These are phyloP conservation scores for Galaxias olidus DNA, from an alignment of 2,797 vertebrate genomes.

Conservation along the genomic window DNA sequence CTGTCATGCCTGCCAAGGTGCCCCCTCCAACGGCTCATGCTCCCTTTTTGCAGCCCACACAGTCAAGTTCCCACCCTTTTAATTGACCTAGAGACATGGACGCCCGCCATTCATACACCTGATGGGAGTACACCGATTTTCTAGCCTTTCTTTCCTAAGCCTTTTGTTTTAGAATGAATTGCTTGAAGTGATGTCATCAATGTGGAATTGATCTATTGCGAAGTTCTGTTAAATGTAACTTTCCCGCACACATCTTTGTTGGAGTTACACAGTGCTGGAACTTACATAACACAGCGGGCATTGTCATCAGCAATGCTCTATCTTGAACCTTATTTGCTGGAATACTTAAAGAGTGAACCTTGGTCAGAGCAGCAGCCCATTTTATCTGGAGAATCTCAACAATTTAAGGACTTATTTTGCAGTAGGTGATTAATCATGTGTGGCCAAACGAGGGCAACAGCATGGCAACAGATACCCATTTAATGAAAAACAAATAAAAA, in stretches of 20 bases:
- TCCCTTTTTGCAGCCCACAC: not conserved
- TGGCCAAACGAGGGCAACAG: constrained; percentile 7
- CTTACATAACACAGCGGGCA: constrained; percentile 25
- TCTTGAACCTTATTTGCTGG: constrained; percentile 22
- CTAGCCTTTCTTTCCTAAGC: too few species aligned
- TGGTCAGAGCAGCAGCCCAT: constrained; percentile 6
- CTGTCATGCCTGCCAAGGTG: constrained; percentile 14
- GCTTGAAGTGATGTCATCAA: too few species aligned
- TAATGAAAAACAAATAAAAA: constrained; percentile 17
- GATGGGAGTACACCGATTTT: constrained; percentile 7
- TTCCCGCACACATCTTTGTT: not conserved
- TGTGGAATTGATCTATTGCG: not conserved
- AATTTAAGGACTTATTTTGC: constrained; percentile 25
- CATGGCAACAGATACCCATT: constrained; percentile 35
- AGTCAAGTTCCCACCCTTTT: constrained; percentile 40
- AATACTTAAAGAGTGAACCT: constrained; percentile 19
- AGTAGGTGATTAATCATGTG: constrained; percentile 30
- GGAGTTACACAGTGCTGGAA: constrained; percentile 28
- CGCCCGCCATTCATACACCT: constrained; percentile 23
- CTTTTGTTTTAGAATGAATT: too few species aligned
- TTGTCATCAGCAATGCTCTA: constrained; percentile 25
- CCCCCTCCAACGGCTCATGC: constrained; percentile 37
- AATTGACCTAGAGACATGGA: not conserved
- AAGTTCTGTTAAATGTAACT: not conserved
- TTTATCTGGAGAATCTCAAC: constrained; percentile 25